Evolutionary conservation across 2,797 vertebrate species (phyloP), one percentile per base, ranked within the genome.

Genomic region (Sibirionetta formosa): DNA sequence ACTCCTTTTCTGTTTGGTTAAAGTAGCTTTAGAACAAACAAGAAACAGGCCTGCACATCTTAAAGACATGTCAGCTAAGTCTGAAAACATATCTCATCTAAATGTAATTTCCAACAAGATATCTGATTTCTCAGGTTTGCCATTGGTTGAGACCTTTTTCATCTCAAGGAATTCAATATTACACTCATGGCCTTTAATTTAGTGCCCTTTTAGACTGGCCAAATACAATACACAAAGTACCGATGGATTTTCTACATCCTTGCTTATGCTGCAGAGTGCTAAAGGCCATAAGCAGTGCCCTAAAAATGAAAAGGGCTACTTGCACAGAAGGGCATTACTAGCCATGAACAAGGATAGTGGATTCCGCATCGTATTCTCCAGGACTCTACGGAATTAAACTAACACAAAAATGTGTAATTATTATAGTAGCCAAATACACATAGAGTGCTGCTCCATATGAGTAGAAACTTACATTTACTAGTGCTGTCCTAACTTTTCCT

Each of bases 1-100:
- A 35, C 3, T 29, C 36, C 20, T 88, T 85, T 90, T 95, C 61
- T 88, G 40, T 77, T 94, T 84, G 53, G 57, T 88, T 87, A 51
- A 94, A 78, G 64, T 38, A 46, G 64, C 20, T 54, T 82, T 87
- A 88, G 73, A 93, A 93, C 56, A 95, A 94, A 82, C 68, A 63
- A 88, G 71, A 95, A 93, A 90, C 26, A 89, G 66, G 71, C 46
- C 78, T 86, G 61, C 57, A 85, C 53, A 75, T 85, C 90, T 93
- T 96, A 86, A 88, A 89, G n/a, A 20, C 53, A 36, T 20, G 40
- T 50, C 93, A 95, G 68, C 57, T 65, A 68, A 58, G 22, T 20
- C 69, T 65, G 53, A 92, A 82, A 90, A 83, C 35, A 68, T n/a
- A 61, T 66, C 69, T 78, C 73, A 53, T 69, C 53, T 61, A 68